These are phyloP conservation scores for Hylaea fasciaria DNA, from an alignment of 2,888 invertebrate genomes.

Conservation along the genomic window DNA sequence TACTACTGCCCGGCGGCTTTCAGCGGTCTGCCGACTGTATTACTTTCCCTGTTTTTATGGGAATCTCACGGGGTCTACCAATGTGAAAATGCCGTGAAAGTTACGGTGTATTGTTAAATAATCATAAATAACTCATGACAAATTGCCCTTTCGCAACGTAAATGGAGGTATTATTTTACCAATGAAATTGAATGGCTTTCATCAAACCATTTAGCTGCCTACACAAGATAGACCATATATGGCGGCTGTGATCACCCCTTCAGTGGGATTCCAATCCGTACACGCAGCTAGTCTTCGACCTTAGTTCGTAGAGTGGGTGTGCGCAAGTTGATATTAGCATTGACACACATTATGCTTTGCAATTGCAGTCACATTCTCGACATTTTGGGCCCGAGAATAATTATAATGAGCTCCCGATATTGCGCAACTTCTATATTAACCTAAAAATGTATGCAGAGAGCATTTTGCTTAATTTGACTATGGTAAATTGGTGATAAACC, in stretches of 20 bases:
- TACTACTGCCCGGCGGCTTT: conserved; percentile 67
- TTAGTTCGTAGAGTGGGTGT: conserved; percentile 68
- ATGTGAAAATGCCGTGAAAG: conserved; percentile 70
- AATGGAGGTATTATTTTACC: not conserved
- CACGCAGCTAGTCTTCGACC: conserved; percentile 65
- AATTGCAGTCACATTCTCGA: conserved; percentile 66
- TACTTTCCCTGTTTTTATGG: conserved; percentile 83
- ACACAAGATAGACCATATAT: conserved; percentile 33
- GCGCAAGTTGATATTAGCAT: conserved; percentile 68
- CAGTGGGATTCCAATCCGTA: conserved; percentile 52
- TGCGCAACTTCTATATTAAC: conserved; percentile 46
- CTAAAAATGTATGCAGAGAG: conserved; percentile 5
- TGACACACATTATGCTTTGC: conserved; percentile 72
- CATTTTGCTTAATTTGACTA: not conserved
- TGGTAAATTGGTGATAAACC: not conserved
- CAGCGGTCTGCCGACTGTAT: conserved; percentile 68
- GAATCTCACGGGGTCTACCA: conserved; percentile 62
- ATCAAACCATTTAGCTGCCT: conserved; percentile 38
- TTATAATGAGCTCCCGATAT: conserved; percentile 58
- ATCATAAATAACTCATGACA: not conserved
- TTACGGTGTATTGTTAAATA: conserved; percentile 19
- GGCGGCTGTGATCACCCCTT: conserved; percentile 56
- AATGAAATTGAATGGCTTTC: conserved; percentile 14
- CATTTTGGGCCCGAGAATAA: conserved; percentile 57
- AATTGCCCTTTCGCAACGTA: conserved; percentile 3